These are phyloP conservation scores for Branchipolynoe longqiensis DNA, from an alignment of 2,888 invertebrate genomes.

Conservation along the genomic window DNA sequence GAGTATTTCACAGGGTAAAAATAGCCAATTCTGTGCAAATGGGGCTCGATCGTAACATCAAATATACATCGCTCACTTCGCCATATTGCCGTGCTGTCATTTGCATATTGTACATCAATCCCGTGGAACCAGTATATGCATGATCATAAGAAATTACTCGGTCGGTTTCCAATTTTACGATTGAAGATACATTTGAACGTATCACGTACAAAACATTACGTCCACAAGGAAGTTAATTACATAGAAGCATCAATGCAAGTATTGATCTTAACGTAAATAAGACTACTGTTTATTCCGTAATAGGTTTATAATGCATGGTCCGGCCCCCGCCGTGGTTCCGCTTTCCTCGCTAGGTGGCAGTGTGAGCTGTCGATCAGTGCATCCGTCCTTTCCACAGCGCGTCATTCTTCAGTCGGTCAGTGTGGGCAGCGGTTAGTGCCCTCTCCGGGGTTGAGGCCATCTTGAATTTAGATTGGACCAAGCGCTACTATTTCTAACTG, in stretches of 20 bases:
- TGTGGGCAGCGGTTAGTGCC: too few relatives aligned
- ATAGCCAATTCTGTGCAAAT: constrained; percentile 17
- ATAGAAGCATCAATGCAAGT: background rate
- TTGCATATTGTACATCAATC: constrained; percentile 45
- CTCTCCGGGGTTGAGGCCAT: too few relatives aligned
- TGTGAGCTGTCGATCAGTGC: too few relatives aligned
- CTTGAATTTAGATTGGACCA: too few relatives aligned
- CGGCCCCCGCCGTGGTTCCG: background rate
- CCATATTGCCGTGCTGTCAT: constrained; percentile 54
- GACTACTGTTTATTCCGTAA: background rate
- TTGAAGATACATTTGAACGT: background rate
- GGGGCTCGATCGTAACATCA: constrained; percentile 42
- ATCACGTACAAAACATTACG: background rate
- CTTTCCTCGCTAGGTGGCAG: background rate
- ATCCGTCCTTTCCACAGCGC: too few relatives aligned
- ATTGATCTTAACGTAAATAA: background rate
- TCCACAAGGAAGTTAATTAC: background rate
- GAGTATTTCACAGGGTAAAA: constrained; percentile 16
- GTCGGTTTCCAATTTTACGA: background rate
- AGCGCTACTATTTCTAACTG: too few relatives aligned
- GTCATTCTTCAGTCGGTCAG: too few relatives aligned
- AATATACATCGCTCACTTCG: constrained; percentile 35
- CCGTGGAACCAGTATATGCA: constrained; percentile 6
- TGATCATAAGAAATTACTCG: background rate
- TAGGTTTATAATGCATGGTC: background rate